These are phyloP conservation scores for Acomys russatus DNA, from an alignment of 2,797 vertebrate genomes.

Conservation along the genomic window DNA sequence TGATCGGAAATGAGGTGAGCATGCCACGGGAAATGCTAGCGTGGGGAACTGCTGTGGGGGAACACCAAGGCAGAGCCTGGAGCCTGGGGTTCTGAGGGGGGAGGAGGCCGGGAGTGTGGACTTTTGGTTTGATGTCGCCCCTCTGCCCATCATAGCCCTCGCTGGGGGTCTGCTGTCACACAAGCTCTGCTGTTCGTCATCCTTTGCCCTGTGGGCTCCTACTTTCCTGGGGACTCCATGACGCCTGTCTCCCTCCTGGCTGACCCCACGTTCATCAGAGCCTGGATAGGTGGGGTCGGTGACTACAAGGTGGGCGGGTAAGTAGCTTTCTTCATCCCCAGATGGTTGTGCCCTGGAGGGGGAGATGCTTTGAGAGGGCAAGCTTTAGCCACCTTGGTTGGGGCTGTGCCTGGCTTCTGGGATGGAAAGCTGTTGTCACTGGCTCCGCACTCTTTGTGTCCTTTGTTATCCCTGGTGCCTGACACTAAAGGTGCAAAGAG, in stretches of 20 bases:
- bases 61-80: background rate
- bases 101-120: background rate
- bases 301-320: conserved; percentile 95
- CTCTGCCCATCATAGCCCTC: conserved; percentile 88
- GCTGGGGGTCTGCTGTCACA: conserved; percentile 90
- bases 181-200: conserved; percentile 93
- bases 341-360: accelerated
- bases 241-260: conserved; percentile 94
- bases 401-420: background rate
- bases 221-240: conserved; percentile 93
- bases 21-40: background rate
- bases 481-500: background rate
- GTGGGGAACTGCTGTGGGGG: too few species aligned
- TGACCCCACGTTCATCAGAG: conserved; percentile 92
- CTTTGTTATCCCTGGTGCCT: background rate
- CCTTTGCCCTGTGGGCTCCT: conserved; percentile 93
- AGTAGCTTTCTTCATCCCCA: conserved; percentile 75
- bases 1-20: conserved; percentile 93
- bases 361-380: too few species aligned
- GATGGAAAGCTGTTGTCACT: background rate
- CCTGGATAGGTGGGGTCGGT: conserved; percentile 94
- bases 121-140: background rate
- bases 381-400: too few species aligned
- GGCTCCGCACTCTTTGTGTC: background rate
- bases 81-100: background rate